Evolutionary conservation across 2,797 vertebrate genomes (phyloP), one percentile per base, ranked within the genome.

Genomic region (Cottoperca gobio): DNA sequence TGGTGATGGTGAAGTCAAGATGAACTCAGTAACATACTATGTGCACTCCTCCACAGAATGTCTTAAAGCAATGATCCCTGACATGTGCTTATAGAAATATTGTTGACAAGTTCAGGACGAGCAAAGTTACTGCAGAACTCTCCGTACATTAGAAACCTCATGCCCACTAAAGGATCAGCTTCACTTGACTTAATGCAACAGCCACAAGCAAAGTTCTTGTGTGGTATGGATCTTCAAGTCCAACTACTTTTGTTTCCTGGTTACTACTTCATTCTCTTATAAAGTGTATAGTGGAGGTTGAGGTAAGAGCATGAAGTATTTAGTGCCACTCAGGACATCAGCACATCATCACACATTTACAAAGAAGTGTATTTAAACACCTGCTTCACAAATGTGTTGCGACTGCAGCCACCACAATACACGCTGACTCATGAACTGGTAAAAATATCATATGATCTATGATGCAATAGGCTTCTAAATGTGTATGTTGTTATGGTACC

Each of bases 1-100:
- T 31, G n/a, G 54, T 67, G 33, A 21, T 26, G 39, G 55, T 40
- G 65, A 76, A 69, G 35, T 76, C 68, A 31, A 59, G 62, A 76
- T 76, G 45, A 79, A n/a, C 61, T 58, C n/a, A 67, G 45, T 21
- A 43, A 74, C 72, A 76, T 52, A 26, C 8, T 42, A 13, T 75
- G 39, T 63, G 55, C 26, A 58, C 66, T 78, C 46, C 53, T 81
- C 61, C 50, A 49, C 26, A 49, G 17, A 64, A 39, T 26, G 49
- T 19, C 59, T 31, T 70, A 23, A 53, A 82, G 64, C 43, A 57
- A 55, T 50, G 53, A 68, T 59, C 66, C 19, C 19, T 78, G 35
- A 78, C 58, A 54, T 33, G 10, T 52, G 4, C 42, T 35, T 31
- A 39, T 21, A 11, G 59, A 60, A 59, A 33, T 14, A 13, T 21